Base-by-base conservation (phyloP, 2,797 vertebrate genomes). In the Neoniphon sammara region DNA sequence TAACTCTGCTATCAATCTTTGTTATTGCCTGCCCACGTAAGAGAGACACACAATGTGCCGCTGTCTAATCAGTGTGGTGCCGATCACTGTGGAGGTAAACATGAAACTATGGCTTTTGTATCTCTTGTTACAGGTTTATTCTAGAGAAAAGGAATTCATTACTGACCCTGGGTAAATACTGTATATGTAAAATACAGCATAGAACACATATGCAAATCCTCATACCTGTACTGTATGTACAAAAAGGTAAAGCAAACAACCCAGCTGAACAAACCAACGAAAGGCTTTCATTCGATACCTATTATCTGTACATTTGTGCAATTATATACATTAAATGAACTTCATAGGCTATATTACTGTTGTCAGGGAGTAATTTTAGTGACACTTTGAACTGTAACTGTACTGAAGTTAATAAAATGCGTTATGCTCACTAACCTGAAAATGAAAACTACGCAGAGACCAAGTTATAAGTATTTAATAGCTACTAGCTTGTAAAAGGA, bases 1-100 rank as follows among this genome's bases (percentile, higher is more conserved):
- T 87, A 91, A 93, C 91, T 78, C 75, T 0, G 55, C 90, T 80
- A 94, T 94, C 89, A 94, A 93, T 95, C 93, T 90, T 70, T 53
- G 88, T 93, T 93, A 94, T 92, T 87, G 84, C 86, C 90, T 81
- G 70, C 83, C 83, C 81, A 82, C 81, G 80, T 79, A 60, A 42
- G 53, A 75, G 86, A 90, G 84, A 81, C 87, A 86, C 81, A 87
- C 80, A 73, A 70, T 78, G 85, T 80, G 74, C 72, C 71, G 77
- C 76, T 72, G 66, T 91, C 82, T 91, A 90, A 93, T 91, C 91
- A 90, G 81, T 18, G 68, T 5, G 77, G 56, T 75, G 82, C 82
- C 75, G 61, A 82, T 85, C 80, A 67, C 68, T 6, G 59, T 27
- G 69, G 70, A 70, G 84, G 83, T 73, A 82, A 85, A 87, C 85